A percentile compares a stretch with the other conserved stretches of the same genome.
These are phyloP conservation scores for Mohoua ochrocephala DNA, from an alignment of 2,113 vertebrate species.

Conservation along the genomic window DNA sequence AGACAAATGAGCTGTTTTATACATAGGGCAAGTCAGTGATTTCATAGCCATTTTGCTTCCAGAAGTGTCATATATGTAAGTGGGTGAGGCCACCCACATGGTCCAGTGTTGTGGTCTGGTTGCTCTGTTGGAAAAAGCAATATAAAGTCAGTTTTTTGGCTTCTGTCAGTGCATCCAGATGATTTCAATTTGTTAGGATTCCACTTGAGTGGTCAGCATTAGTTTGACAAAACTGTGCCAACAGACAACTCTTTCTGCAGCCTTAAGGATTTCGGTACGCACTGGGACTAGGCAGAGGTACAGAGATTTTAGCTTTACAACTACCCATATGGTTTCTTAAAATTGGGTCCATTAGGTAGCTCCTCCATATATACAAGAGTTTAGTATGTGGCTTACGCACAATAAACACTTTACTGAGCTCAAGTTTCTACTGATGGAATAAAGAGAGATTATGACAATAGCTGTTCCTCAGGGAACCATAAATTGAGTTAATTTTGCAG, in stretches of 20 bases:
- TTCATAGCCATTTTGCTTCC: slow-evolving; percentile 27
- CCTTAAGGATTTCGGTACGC: neutral
- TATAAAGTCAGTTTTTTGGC: slow-evolving; percentile 56
- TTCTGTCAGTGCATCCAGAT: slow-evolving; percentile 61
- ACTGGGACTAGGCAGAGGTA: neutral
- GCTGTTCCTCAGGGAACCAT: neutral
- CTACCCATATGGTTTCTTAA: neutral
- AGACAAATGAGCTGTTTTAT: slow-evolving; percentile 34
- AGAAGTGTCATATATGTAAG: neutral
- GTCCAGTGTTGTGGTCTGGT: slow-evolving; percentile 66
- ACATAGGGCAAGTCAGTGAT: slow-evolving; percentile 9
- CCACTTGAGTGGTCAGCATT: slow-evolving; percentile 64
- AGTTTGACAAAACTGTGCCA: slow-evolving; percentile 50
- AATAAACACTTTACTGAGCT: slow-evolving; percentile 11
- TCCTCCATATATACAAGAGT: neutral
- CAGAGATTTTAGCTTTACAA: neutral
- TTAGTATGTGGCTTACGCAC: neutral
- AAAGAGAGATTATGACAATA: slow-evolving; percentile 6
- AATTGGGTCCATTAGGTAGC: neutral
- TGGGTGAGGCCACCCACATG: slow-evolving; percentile 64
- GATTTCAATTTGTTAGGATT: slow-evolving; percentile 72
- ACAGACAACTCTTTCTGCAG: slow-evolving; percentile 32
- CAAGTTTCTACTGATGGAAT: neutral
- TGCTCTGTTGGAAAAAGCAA: slow-evolving; percentile 57
- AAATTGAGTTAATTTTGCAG: neutral